Base-by-base conservation (phyloP, 1,140 invertebrate species). In the Drosophila tropicalis region DNA sequence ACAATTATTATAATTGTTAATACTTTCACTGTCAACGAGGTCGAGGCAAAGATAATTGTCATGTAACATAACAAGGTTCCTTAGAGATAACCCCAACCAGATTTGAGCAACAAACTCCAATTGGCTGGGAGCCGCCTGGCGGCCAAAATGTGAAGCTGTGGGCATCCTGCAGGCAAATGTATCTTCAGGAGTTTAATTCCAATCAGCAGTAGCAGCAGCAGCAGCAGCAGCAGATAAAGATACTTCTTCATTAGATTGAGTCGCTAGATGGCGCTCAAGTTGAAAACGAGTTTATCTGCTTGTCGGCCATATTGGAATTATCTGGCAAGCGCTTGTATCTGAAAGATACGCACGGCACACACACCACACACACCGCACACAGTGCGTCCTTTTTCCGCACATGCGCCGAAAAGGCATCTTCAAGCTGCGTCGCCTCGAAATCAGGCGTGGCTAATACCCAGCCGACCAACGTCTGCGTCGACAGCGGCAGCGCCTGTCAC, bases 221-320 rank as follows among this genome's bases (percentile, higher is more conserved):
- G 79, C 39, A 70, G 47, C 40, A 36, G 44, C 58, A 87, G 82
- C 0, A 87, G 82, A 86, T 83, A 70, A 72, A 64, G 55, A 58
- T 58, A 67, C 41, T 39, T 29, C 36, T 19, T 6, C 34, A 10
- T 7, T 22, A 5, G 32, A 25, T 29, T 29, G 47, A 29, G 44
- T 70, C 76, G 73, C 55, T 39, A 79, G 76, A 62, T 57, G 76
- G 60, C 76, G 76, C 65, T 72, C 25, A 44, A 55, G 39, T 51
- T 32, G 17, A 19, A 36, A 62, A 57, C 29, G 32, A 25, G 64
- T 71, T 71, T 89, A 84, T 80, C 84, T 87, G 63, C 2, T 36
- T 25, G 67, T 66, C 85, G 69, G 84, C 84, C 84, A 89, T 89
- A 54, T 81, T 89, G 81, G 56, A 90, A 81, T 89, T 89, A 89